Evolutionary conservation across 2,113 vertebrate genomes (phyloP), one percentile per base, ranked within the genome.

Genomic region (Tachysurus fulvidraco): DNA sequence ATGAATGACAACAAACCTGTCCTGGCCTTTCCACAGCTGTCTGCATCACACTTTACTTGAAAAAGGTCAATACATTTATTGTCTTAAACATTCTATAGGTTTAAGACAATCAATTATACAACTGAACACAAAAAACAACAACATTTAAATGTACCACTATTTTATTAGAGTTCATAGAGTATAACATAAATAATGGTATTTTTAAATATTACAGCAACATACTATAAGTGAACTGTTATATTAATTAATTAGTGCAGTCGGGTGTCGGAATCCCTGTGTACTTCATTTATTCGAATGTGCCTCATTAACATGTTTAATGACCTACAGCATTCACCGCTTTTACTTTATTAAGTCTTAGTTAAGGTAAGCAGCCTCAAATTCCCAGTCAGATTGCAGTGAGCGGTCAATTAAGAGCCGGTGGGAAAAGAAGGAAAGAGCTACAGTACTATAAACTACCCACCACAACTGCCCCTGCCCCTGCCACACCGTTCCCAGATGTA

Each of bases 271-370:
- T 57, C 52, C 52, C 77, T 79, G 52, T 57, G 52, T 21, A 36
- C 16, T 21, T 21, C 28, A 79, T 79, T 55, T 30, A 79, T 57
- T 55, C 57, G 7, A 79, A 57, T 57, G 52, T 57, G n/a, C 52
- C 54, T 79, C n/a, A 21, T 54, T 79, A 79, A 54, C 52, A 79
- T 57, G n/a, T 57, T 1, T 79, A 79, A 79, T 57, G 77, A 79
- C 77, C 77, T 54, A 57, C 55, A 79, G n/a, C 77, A 57, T 7
- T n/a, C n/a, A 57, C 19, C 25, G 30, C 5, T 57, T 57, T 57
- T 4, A 57, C 77, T 57, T 79, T 79, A 79, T 79, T 79, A 57
- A 79, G 52, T 79, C 52, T 79, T 79, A 28, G 46, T 78, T 54
- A 79, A 57, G 77, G 77, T 79, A 79, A 79, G 54, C n/a, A 30